Evolutionary conservation across 2,888 invertebrate species (phyloP), one percentile per base, ranked within the genome.

Genomic region (Sminthurinus aureus): DNA sequence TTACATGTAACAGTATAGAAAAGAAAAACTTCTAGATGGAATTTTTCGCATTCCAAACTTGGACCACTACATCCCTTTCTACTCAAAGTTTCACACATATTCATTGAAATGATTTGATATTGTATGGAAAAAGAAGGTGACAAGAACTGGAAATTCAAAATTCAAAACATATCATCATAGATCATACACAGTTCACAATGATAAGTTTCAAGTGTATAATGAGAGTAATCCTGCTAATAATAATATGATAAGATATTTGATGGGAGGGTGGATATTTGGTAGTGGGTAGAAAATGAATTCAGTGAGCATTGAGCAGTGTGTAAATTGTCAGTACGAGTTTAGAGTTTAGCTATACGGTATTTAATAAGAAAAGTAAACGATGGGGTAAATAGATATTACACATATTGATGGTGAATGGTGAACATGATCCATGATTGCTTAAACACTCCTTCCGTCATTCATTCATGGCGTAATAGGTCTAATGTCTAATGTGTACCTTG

Each of bases 311-410:
- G 38, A 38, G 38, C 1, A 38, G 38, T 38, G 38, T 4, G 38
- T 76, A 76, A 76, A 76, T 76, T 51, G 76, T 52, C 76, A 76
- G 76, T 76, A 76, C 58, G 52, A 76, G 76, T 76, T 52, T 52
- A 51, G 52, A 20, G n/a, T n/a, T n/a, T n/a, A n/a, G n/a, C n/a
- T n/a, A n/a, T 38, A 38, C 1, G 38, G 38, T 1, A 38, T 38
- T 6, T 38, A 38, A 18, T 58, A 52, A 76, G 58, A 76, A 76
- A 76, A 76, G 58, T 76, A 76, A 75, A 75, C 75, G 76, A 24
- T 52, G n/a, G 58, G 22, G 52, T 76, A 52, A 76, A 76, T 76
- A 76, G 76, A 38, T 38, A 38, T 38, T 38, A 38, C 6, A n/a
- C 6, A 38, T 38, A 38, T 38, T 38, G 38, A 76, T 76, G 76